Conservation (phyloP, 1,140 invertebrate species). For the Eulimnadia texana region DNA sequence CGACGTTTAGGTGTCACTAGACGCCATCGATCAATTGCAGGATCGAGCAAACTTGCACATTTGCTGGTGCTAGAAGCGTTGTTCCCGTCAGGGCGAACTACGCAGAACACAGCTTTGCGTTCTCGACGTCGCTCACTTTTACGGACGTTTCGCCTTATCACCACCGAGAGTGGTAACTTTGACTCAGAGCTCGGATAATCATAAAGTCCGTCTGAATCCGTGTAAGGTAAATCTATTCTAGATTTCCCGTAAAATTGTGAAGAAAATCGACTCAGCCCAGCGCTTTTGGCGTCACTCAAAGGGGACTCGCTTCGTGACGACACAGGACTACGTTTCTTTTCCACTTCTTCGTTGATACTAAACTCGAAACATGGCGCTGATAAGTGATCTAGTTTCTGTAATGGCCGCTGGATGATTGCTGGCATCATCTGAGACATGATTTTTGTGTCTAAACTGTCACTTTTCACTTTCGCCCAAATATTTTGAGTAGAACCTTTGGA, state of each 20-base stretch:
- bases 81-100: too few species aligned
- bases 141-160: constrained; percentile 16
- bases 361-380: constrained; percentile 15
- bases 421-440: constrained; percentile 37
- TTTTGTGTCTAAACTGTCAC: constrained; percentile 24
- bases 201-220: constrained; percentile 58
- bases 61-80: not conserved
- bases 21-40: constrained; percentile 16
- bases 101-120: constrained; percentile 4
- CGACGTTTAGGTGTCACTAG: constrained; percentile 22
- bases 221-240: constrained; percentile 43
- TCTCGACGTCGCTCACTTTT: constrained; percentile 19
- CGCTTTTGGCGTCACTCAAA: constrained; percentile 40
- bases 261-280: constrained; percentile 38
- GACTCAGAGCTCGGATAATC: constrained; percentile 52
- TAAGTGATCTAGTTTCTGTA: not conserved
- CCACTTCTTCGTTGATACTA: constrained; percentile 18
- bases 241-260: constrained; percentile 37
- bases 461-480: constrained; percentile 19
- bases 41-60: constrained; percentile 22
- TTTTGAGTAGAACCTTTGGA: constrained; percentile 5
- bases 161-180: constrained; percentile 30
- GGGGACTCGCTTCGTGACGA: constrained; percentile 61
- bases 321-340: constrained; percentile 36
- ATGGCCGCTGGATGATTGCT: constrained; percentile 40